A percentile compares a stretch with the other conserved stretches of the same genome.
Conservation (phyloP, 2,888 invertebrate genomes). For the Galerucella pusilla region DNA sequence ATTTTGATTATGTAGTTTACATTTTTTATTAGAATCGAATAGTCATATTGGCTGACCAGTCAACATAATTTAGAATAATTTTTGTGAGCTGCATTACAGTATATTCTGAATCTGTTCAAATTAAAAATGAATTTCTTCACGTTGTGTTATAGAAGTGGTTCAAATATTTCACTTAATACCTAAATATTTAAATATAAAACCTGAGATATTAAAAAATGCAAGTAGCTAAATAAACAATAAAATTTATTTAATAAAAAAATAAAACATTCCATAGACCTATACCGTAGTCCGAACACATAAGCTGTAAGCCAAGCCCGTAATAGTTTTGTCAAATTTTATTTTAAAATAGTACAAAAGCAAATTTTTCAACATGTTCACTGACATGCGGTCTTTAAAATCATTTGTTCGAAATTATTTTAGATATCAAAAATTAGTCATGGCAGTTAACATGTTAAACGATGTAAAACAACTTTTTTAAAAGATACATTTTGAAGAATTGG, state of each 20-base stretch:
- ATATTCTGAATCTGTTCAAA: not conserved
- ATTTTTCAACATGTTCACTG: not conserved
- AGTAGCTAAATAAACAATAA: slow-evolving; percentile 29
- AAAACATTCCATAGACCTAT: slow-evolving; percentile 19
- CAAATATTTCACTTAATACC: slow-evolving; percentile 27
- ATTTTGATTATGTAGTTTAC: too few species aligned
- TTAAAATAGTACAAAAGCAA: not conserved
- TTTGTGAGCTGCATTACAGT: not conserved
- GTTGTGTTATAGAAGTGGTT: not conserved
- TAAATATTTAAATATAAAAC: slow-evolving; percentile 32
- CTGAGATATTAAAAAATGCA: slow-evolving; percentile 36
- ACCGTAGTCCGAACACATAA: slow-evolving; percentile 16
- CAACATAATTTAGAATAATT: not conserved
- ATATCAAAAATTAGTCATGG: not conserved
- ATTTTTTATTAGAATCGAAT: not conserved
- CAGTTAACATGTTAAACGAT: slow-evolving; percentile 1
- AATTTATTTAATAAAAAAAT: slow-evolving; percentile 10
- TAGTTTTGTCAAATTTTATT: slow-evolving; percentile 34
- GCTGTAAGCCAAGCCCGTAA: slow-evolving; percentile 10
- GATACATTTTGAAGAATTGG: too few species aligned
- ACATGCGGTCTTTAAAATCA: not conserved
- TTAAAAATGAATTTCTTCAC: not conserved
- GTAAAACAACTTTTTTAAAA: too few species aligned
- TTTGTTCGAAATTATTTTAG: not conserved
- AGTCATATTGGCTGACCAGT: too few species aligned